Base-by-base conservation (phyloP, 2,888 invertebrate genomes). In the Chaetogeoica ovagalla region DNA sequence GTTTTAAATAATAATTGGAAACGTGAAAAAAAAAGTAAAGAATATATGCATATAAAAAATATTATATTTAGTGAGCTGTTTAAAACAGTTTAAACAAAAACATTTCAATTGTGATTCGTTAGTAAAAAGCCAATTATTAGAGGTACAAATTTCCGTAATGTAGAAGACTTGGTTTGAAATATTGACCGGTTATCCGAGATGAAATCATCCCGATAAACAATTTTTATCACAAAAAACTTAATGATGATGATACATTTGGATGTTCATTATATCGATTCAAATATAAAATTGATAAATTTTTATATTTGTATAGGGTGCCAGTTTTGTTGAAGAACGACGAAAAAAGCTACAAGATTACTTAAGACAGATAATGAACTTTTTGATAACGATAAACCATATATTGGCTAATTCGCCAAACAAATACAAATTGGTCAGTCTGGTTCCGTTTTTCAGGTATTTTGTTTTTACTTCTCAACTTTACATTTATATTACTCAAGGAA, bases 271-370 rank as follows among this genome's bases (percentile, higher is more conserved):
- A 30, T 62, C 6, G 5, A 71, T 37, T 37, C 7, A 48, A 13
- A 65, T 65, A n/a, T n/a, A 65, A 30, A 65, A n/a, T n/a, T n/a
- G 30, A 57, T 15, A 21, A 0, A 30, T 57, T 57, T 55, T 1
- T 57, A 57, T 48, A 23, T 81, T 69, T 81, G 62, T 83, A 4
- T 83, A 93, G 93, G 93, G 94, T 86, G 90, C 92, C 0, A 90
- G 90, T 83, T 90, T 97, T 85, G 97, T 98, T 48, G 97, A 97
- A 86, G 92, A 93, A 83, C 89, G 98, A 81, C 90, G 97, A 23
- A 90, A 91, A 84, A 90, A 93, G 82, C 88, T 98, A 81, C 97
- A 97, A 86, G 91, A 91, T 81, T 98, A 97, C 88, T 88, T 98
- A 83, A 90, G 96, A 69, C 91, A 94, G 85, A 89, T 96, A 30